Percentiles rank a stretch among this genome's conserved stretches.
phyloP scores from a whole-genome alignment of 2,797 vertebrate genomes.

The Bovichtus variegatus region DNA sequence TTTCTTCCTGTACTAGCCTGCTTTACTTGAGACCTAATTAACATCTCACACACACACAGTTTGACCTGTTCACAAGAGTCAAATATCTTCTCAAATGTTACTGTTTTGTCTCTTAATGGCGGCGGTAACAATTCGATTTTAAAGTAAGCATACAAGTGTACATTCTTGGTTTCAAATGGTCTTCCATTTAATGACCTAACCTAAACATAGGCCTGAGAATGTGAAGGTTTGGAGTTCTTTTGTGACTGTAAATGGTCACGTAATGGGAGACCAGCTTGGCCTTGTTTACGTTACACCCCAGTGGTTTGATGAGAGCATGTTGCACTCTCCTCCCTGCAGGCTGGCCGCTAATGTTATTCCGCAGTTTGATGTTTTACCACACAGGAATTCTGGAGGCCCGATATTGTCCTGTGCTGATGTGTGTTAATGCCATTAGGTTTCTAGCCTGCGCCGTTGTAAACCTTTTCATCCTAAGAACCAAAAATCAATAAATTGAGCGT shows the following conservation, averaged over 20 bases:
- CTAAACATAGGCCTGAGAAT: conserved; percentile 58
- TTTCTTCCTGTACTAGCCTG: neutral
- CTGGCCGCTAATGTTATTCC: conserved; percentile 37
- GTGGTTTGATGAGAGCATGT: conserved; percentile 61
- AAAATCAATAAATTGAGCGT: conserved; percentile 16
- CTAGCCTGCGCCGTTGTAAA: neutral
- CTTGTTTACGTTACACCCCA: conserved; percentile 73
- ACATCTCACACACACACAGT: neutral
- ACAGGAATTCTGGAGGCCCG: conserved; percentile 9
- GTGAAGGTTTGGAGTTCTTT: conserved; percentile 44
- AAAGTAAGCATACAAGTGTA: neutral
- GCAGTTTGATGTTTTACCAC: conserved; percentile 41
- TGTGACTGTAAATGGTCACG: conserved; percentile 77
- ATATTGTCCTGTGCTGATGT: neutral
- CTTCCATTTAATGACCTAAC: conserved; percentile 35
- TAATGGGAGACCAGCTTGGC: conserved; percentile 54
- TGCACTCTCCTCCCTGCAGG: conserved; percentile 41
- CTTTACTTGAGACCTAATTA: conserved; percentile 8
- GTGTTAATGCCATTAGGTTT: neutral
- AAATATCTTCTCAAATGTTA: neutral
- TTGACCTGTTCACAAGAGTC: conserved; percentile 7
- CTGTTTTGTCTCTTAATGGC: conserved; percentile 7
- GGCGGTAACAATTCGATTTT: neutral
- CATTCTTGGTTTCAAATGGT: conserved; percentile 6
- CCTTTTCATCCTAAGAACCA: conserved; percentile 5